Evolutionary conservation across 2,113 vertebrate genomes (phyloP), one percentile per base, ranked within the genome.

Genomic region (Theropithecus gelada): DNA sequence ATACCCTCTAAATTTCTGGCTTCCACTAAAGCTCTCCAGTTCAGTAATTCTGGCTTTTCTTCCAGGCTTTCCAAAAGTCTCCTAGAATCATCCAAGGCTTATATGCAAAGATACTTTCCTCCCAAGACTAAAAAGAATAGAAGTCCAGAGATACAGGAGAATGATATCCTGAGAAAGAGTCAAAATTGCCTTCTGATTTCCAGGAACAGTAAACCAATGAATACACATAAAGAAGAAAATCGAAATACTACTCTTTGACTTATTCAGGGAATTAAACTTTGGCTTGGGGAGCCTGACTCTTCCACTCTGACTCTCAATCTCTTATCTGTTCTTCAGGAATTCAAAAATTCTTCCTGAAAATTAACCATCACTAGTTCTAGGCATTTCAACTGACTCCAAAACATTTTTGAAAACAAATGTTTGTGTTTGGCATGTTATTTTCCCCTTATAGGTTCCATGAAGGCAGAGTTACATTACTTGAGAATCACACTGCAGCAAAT

Each of bases 311-410:
- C 32, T 87, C 61, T 73, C 32, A 81, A n/a, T 59, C 7, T 81
- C 72, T 59, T 57, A 82, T 13, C 86, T 90, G 20, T 25, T 83
- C 66, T 50, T 81, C 32, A 82, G 50, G 10, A 16, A 30, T 30
- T 96, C 72, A 92, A 95, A 93, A 78, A 20, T 76, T 83, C 79
- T 45, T 66, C 55, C 50, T 64, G n/a, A 88, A 85, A 97, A 95
- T 84, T 90, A 96, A 96, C 23, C 18, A 72, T n/a, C 66, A 87
- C 87, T 82, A 78, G 32, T 86, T 86, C 72, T 73, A 86, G 27
- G 12, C 59, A 90, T 75, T 87, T 81, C 52, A 88, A 90, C 4
- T 8, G 32, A 88, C 72, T 81, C 27, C 25, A 35, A 23, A 20
- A 80, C 9, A 75, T 76, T 80, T 76, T 81, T 81, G 2, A 84